Percentiles rank a stretch among this genome's conserved stretches.
Evolutionary conservation across 2,888 invertebrate genomes (phyloP).

Genomic region (Acronicta aceris): DNA sequence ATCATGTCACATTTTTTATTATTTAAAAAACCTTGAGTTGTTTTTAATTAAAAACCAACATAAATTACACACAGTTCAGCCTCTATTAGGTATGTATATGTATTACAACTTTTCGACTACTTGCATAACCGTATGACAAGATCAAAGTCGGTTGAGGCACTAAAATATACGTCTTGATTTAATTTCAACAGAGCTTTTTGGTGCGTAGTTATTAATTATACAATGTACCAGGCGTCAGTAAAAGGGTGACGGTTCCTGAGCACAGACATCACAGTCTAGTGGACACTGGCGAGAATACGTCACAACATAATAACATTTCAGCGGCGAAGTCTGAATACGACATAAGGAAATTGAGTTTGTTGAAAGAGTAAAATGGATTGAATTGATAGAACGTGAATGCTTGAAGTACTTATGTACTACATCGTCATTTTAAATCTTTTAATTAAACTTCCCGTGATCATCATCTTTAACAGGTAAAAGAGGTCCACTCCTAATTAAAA

Average conservation of each 20-base stretch:
- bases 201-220: background rate
- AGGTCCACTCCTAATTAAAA: no score
- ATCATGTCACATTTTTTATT: no score
- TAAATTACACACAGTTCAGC: no score
- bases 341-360: slow-evolving; percentile 28
- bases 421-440: background rate
- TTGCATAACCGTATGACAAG: no score
- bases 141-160: no score
- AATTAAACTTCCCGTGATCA: no score
- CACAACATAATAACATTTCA: slow-evolving; percentile 32
- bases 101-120: no score
- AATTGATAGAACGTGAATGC: background rate
- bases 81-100: no score
- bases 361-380: slow-evolving; percentile 26
- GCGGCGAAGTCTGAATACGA: slow-evolving; percentile 31
- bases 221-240: slow-evolving; percentile 10
- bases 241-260: slow-evolving; percentile 16
- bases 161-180: no score
- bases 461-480: no score
- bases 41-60: no score
- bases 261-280: slow-evolving; percentile 43
- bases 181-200: background rate
- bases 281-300: slow-evolving; percentile 32
- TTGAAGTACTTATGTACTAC: background rate
- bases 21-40: no score